Evolutionary conservation across 35 echinoderm and acorn worm species (phyloP).

Genomic region (Holothuria glaberrima): DNA sequence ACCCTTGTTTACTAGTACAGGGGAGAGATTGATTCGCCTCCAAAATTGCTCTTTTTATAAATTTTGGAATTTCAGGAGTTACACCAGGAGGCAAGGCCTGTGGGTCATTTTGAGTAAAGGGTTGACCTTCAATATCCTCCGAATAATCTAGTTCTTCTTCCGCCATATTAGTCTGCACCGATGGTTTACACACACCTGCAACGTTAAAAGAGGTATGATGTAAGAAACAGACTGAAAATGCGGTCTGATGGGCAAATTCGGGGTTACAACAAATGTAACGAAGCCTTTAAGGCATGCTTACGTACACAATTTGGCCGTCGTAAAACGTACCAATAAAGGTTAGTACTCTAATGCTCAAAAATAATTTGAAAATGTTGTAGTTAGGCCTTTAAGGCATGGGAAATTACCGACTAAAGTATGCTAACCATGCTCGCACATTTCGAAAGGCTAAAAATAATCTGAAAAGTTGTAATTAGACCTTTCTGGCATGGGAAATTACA

Average conservation of each 20-base stretch:
- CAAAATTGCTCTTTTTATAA: slow-evolving; percentile 31
- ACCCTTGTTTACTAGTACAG: not conserved
- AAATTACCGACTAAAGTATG: too few species aligned
- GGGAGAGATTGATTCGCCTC: slow-evolving; percentile 16
- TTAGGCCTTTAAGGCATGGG: too few species aligned
- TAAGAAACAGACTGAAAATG: slow-evolving; percentile 16
- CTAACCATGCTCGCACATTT: too few species aligned
- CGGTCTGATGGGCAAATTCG: too few species aligned
- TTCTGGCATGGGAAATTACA: too few species aligned
- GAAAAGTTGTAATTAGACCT: too few species aligned
- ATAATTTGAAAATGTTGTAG: too few species aligned
- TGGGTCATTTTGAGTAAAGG: not conserved
- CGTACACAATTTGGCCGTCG: too few species aligned
- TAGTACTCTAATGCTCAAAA: too few species aligned
- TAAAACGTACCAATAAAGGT: too few species aligned
- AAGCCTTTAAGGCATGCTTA: not conserved
- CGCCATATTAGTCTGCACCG: not conserved
- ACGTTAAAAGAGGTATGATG: not conserved
- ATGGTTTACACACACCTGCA: not conserved
- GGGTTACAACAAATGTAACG: not conserved
- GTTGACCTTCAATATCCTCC: not conserved
- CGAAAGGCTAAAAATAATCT: too few species aligned
- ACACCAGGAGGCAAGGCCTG: slow-evolving; percentile 13
- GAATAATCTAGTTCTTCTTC: not conserved
- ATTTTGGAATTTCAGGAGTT: slow-evolving; percentile 33